Base-by-base conservation (phyloP, 2,113 vertebrate species). In the Semicossyphus pulcher region DNA sequence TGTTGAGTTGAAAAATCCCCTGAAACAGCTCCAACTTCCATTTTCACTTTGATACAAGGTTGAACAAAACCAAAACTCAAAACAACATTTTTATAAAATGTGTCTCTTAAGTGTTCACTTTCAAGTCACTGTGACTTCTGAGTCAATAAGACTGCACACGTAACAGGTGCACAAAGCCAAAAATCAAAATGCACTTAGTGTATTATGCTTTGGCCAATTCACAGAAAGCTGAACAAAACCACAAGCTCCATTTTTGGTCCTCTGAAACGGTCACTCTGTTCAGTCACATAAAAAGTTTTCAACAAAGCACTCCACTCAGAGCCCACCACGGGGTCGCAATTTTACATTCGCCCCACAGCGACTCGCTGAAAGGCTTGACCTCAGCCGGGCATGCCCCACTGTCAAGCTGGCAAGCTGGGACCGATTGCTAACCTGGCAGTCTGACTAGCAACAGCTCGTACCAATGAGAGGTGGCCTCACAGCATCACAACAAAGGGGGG, bases 291-390 rank as follows among this genome's bases (percentile, higher is more conserved):
- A 56, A 83, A 69, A 57, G 12, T 16, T 2, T 20, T 15, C 7
- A 61, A 72, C 64, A 62, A 36, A 47, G 44, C 34, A 45, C 63
- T 76, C 52, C 11, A 28, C 28, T 76, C 58, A 58, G 42, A 42
- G 53, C 57, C 47, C 57, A 47, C 34, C 66, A 41, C 25, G 15
- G 56, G 71, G 58, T 58, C 29, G 34, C 54, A 66, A 18, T 83
- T 81, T 51, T 56, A 41, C 66, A 87, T 78, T 67, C 3, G 34
- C 39, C 69, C 70, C 28, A 34, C 58, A 56, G 80, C 26, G 60
- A 44, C 51, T 32, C 6, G 18, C 67, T 72, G 74, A 64, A 73
- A 81, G 82, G 42, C 69, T 83, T 71, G 74, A 87, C 79, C 85
- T 72, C 65, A 32, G 42, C 59, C 10, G 31, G 56, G 56, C 18